phyloP scores from a whole-genome alignment of 2,888 invertebrate genomes.

The Pyrrhosoma nymphula region DNA sequence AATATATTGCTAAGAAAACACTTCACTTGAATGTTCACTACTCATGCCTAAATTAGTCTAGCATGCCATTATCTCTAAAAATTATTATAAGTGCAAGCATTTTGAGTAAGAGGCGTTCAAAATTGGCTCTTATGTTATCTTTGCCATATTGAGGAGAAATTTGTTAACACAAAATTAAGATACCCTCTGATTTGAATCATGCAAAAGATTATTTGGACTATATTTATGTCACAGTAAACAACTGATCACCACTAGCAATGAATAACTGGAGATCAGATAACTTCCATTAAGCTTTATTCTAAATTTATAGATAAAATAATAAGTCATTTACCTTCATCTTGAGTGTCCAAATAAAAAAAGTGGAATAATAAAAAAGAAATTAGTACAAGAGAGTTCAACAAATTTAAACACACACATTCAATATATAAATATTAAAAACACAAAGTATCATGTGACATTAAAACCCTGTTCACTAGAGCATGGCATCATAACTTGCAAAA shows the following conservation, averaged over 20 bases:
- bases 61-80: background rate
- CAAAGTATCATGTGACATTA: background rate
- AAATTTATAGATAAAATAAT: background rate
- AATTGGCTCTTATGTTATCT: background rate
- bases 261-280: background rate
- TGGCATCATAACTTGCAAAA: slow-evolving; percentile 1
- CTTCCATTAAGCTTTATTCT: slow-evolving; percentile 4
- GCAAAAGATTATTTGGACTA: background rate
- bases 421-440: background rate
- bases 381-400: slow-evolving; percentile 19
- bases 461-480: background rate
- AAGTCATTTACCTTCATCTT: slow-evolving; percentile 58
- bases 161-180: background rate
- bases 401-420: background rate
- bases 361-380: slow-evolving; percentile 41
- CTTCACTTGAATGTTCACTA: background rate
- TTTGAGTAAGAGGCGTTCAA: background rate
- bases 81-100: background rate
- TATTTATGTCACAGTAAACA: background rate
- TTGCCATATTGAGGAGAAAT: background rate
- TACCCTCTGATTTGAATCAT: background rate
- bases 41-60: background rate
- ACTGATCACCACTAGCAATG: background rate
- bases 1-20: background rate
- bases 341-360: slow-evolving; percentile 23